These are phyloP conservation scores for Imbricaverruca yamaguchii DNA, from an alignment of 2,888 invertebrate species.

Conservation along the genomic window DNA sequence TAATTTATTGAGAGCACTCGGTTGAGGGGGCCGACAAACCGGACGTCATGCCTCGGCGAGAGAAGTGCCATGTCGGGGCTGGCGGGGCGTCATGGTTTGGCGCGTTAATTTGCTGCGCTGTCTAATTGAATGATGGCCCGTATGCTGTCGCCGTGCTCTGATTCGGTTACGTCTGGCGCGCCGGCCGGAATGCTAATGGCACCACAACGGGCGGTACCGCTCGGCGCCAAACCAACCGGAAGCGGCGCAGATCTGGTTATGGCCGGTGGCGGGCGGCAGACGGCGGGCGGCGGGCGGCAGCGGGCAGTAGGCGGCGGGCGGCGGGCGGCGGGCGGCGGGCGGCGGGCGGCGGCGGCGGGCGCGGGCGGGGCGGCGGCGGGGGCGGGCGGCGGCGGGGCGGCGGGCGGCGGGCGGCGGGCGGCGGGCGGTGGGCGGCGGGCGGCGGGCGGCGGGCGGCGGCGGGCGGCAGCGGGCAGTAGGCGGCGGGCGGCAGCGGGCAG, in stretches of 20 bases:
- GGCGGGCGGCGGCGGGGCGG: not conserved
- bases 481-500: not conserved
- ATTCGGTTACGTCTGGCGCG: conserved; percentile 1
- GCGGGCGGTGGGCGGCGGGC: not conserved
- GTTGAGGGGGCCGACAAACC: too few species aligned
- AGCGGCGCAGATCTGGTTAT: not conserved
- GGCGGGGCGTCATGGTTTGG: not conserved
- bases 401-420: not conserved
- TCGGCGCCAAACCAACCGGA: not conserved
- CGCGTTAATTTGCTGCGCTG: not conserved
- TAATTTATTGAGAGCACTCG: too few species aligned
- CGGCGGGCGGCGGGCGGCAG: too few species aligned
- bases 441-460: not conserved
- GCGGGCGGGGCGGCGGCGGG: not conserved
- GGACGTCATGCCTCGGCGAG: too few species aligned
- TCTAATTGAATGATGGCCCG: not conserved
- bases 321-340: too few species aligned
- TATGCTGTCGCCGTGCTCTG: not conserved
- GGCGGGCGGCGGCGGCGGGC: not conserved
- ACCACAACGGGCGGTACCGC: not conserved
- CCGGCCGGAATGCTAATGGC: conserved; percentile 1
- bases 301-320: too few species aligned
- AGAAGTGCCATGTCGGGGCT: too few species aligned
- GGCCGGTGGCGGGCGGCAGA: not conserved
- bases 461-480: not conserved